Conservation (phyloP, 1,140 invertebrate species). For the Lepidurus arcticus region DNA sequence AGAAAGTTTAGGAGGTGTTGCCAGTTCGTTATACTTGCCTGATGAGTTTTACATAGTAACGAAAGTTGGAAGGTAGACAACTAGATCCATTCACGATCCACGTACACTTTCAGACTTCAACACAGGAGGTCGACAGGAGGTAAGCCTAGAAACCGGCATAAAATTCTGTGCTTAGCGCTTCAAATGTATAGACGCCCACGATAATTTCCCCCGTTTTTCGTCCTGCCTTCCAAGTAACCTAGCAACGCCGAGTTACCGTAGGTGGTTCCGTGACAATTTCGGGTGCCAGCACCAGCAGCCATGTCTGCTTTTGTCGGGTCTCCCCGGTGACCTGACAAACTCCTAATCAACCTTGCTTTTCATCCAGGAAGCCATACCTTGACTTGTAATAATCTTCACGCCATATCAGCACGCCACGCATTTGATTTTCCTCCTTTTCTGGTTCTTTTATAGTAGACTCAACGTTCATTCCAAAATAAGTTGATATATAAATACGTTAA, state of each 20-base stretch:
- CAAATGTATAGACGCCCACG: not conserved
- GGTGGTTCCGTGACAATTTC: not conserved
- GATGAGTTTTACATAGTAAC: not conserved
- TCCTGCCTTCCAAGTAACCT: conserved; percentile 6
- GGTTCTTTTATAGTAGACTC: not conserved
- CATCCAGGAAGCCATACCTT: not conserved
- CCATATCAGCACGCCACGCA: not conserved
- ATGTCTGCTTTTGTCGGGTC: conserved; percentile 4
- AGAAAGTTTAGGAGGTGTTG: too few relatives aligned
- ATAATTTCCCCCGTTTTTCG: not conserved
- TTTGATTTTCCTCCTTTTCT: not conserved
- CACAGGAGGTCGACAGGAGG: too few relatives aligned
- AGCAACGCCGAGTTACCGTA: not conserved
- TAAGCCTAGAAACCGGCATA: not conserved
- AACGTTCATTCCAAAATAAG: too few relatives aligned
- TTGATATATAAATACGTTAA: not conserved
- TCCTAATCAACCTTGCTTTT: not conserved
- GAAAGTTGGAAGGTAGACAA: not conserved
- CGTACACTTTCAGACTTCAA: not conserved
- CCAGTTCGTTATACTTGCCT: not conserved
- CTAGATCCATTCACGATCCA: not conserved
- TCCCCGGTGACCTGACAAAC: conserved; percentile 16
- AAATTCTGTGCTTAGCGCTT: not conserved
- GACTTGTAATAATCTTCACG: not conserved
- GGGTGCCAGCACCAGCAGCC: conserved; percentile 11